Percentiles rank a stretch among this genome's conserved stretches.
Conservation (phyloP, 2,113 vertebrate species). For the Phrynosoma platyrhinos region DNA sequence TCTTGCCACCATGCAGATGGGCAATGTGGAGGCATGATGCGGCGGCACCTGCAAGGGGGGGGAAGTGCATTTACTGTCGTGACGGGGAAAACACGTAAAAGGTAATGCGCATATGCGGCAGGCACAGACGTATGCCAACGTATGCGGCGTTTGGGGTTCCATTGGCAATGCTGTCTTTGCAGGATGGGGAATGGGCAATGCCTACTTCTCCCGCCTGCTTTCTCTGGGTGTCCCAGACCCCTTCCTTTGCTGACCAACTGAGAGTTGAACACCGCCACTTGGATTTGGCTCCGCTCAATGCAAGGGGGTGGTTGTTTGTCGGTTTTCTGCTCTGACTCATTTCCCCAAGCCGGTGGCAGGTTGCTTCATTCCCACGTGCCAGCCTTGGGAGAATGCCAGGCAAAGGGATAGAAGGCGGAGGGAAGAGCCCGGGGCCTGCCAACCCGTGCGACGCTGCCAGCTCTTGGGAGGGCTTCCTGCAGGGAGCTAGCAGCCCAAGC, state of each 20-base stretch:
- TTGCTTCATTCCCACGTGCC: constrained; percentile 13
- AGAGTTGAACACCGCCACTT: accelerated
- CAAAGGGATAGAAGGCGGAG: neutral
- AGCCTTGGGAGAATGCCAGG: constrained; percentile 14
- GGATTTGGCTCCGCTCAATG: neutral
- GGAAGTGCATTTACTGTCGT: no score
- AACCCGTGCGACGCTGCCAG: neutral
- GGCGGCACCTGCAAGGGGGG: accelerated
- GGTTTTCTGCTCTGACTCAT: constrained; percentile 27
- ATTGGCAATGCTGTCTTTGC: no score
- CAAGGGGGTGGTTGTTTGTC: constrained; percentile 35
- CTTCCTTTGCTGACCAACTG: neutral
- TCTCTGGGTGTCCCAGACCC: neutral
- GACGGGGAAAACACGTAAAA: no score
- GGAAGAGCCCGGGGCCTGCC: neutral
- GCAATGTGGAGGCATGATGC: accelerated
- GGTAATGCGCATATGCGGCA: no score
- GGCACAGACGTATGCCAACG: no score
- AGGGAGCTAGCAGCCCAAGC: no score
- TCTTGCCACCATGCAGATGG: neutral
- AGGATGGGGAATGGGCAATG: no score
- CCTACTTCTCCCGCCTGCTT: no score
- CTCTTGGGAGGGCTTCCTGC: neutral
- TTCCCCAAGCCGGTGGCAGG: neutral
- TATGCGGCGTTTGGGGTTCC: no score